Percentiles rank a stretch among this genome's conserved stretches.
Evolutionary conservation across 1,140 invertebrate species (phyloP).

Genomic region (Pogonomyrmex barbatus): DNA sequence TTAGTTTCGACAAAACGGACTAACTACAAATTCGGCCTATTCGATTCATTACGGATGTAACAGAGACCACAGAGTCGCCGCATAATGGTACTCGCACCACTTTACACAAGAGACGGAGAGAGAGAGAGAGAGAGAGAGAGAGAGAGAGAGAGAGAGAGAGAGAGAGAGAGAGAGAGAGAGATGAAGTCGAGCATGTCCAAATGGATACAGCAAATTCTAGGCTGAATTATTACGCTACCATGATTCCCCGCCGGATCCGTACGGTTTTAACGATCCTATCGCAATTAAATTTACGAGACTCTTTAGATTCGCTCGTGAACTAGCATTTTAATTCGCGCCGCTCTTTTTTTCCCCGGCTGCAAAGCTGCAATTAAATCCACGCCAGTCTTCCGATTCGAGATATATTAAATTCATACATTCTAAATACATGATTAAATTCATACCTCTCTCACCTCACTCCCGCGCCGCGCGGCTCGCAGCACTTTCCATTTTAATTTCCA

Average conservation of each 20-base stretch:
- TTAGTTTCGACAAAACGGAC: slow-evolving; percentile 56
- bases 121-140: slow-evolving; percentile 25
- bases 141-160: too few relatives aligned
- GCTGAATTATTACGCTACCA: slow-evolving; percentile 42
- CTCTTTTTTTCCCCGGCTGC: neutral
- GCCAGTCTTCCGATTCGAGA: neutral
- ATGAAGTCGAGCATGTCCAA: slow-evolving; percentile 46
- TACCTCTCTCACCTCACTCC: neutral
- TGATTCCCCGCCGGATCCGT: neutral
- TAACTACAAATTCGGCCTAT: slow-evolving; percentile 39
- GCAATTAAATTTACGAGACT: slow-evolving; percentile 52
- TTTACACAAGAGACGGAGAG: slow-evolving; percentile 44
- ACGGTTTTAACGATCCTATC: slow-evolving; percentile 22
- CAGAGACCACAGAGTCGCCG: slow-evolving; percentile 36
- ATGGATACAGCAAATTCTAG: slow-evolving; percentile 46
- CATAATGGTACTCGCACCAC: slow-evolving; percentile 56
- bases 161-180: slow-evolving; percentile 27
- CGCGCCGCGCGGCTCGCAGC: neutral
- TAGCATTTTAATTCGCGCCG: slow-evolving; percentile 35
- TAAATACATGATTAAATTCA: slow-evolving; percentile 40
- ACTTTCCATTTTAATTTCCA: neutral
- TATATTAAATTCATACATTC: slow-evolving; percentile 34
- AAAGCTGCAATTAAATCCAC: slow-evolving; percentile 49
- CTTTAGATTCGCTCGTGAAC: slow-evolving; percentile 22
- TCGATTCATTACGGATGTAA: slow-evolving; percentile 62